phyloP scores from a whole-genome alignment of 2,888 invertebrate genomes.

The Agrotis exclamationis region DNA sequence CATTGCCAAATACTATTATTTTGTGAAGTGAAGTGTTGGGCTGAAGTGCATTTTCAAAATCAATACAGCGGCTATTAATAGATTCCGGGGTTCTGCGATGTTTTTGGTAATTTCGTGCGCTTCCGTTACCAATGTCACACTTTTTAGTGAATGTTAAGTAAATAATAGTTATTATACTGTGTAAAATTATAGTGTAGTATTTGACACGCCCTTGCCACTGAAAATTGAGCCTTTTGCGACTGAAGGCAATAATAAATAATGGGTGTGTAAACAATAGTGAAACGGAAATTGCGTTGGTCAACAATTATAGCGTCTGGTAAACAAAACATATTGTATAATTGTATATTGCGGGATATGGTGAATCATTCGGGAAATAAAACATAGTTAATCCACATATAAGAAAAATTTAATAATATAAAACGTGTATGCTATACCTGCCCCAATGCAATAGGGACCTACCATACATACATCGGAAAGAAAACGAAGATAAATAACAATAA shows the following conservation, averaged over 20 bases:
- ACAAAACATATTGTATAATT: not conserved
- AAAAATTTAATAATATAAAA: conserved; percentile 90
- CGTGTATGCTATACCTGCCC: conserved; percentile 80
- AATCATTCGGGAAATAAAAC: conserved; percentile 65
- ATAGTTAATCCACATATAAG: conserved; percentile 84
- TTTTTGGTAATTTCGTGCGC: not conserved
- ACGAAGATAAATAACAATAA: conserved; percentile 65
- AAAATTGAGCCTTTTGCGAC: not conserved
- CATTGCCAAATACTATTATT: not conserved
- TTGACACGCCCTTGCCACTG: not conserved
- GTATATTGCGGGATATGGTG: not conserved
- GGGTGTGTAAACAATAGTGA: not conserved
- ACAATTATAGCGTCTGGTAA: not conserved
- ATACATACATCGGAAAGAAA: conserved; percentile 70
- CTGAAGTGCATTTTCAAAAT: conserved; percentile 7
- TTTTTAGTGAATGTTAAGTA: not conserved
- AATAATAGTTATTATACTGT: not conserved
- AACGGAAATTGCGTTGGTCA: not conserved
- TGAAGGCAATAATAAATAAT: not conserved
- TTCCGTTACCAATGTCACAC: no score
- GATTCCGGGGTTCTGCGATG: not conserved
- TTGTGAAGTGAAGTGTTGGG: not conserved
- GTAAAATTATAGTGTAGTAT: not conserved
- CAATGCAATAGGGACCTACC: conserved; percentile 62
- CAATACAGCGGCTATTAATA: conserved; percentile 5